Evolutionary conservation across 2,113 vertebrate genomes (phyloP).

Genomic region (Pelecanus crispus): DNA sequence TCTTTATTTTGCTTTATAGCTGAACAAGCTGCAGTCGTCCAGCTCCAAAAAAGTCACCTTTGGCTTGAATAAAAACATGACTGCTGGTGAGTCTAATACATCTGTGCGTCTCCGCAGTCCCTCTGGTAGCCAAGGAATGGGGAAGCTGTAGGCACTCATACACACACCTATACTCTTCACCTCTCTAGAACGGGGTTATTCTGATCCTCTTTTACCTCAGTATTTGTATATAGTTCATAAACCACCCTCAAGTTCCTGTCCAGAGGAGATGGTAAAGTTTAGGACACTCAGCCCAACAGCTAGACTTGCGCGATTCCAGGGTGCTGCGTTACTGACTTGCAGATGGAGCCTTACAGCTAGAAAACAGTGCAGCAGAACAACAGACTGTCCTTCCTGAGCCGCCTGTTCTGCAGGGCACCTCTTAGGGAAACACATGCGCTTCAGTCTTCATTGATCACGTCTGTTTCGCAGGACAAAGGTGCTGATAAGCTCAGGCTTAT

Average conservation of each 20-base stretch:
- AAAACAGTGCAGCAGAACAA: not conserved
- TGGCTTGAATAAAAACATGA: slow-evolving; percentile 83
- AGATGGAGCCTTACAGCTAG: not conserved
- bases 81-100: slow-evolving; percentile 69
- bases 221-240: not conserved
- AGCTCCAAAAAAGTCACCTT: slow-evolving; percentile 83
- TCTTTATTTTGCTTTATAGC: slow-evolving; percentile 35
- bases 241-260: not conserved
- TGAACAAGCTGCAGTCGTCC: slow-evolving; percentile 44
- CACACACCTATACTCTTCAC: not conserved
- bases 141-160: not conserved
- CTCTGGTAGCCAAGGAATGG: not conserved
- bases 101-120: not conserved
- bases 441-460: not conserved
- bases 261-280: not conserved
- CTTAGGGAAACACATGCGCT: not conserved
- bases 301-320: not conserved
- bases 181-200: not conserved
- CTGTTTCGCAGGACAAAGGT: not conserved
- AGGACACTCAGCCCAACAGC: not conserved
- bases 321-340: not conserved
- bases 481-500: not conserved
- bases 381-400: not conserved
- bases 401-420: not conserved
- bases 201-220: not conserved